Conservation (phyloP, 2,113 vertebrate genomes). For the Hippolais icterina region DNA sequence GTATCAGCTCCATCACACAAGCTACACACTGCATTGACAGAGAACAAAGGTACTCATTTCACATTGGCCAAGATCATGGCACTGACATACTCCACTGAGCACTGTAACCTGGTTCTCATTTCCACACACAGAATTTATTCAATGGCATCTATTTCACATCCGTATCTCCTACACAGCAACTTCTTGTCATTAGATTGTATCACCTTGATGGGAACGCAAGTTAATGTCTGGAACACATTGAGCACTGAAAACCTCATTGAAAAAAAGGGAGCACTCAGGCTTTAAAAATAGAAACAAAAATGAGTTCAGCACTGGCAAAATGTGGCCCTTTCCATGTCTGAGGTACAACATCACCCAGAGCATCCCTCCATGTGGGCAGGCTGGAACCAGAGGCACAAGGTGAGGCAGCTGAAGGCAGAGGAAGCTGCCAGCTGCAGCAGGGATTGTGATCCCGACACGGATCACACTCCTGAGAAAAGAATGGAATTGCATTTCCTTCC, state of each 20-base stretch:
- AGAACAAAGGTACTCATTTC: not conserved
- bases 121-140: not conserved
- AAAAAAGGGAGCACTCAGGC: not conserved
- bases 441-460: not conserved
- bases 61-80: not conserved
- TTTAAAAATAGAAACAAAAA: not conserved
- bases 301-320: not conserved
- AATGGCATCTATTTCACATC: not conserved
- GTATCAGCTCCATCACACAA: slow-evolving; percentile 14
- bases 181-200: not conserved
- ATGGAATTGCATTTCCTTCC: not conserved
- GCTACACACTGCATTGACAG: not conserved
- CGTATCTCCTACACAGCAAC: not conserved
- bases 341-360: not conserved
- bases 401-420: not conserved
- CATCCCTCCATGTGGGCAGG: not conserved
- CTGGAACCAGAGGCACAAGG: not conserved
- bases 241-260: not conserved
- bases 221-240: not conserved
- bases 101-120: not conserved
- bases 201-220: slow-evolving; percentile 16
- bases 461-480: not conserved
- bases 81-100: not conserved
- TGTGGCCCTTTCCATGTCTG: not conserved
- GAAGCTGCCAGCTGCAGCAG: not conserved